phyloP scores from a whole-genome alignment of 2,888 invertebrate species.

The Hydropsyche betteni region DNA sequence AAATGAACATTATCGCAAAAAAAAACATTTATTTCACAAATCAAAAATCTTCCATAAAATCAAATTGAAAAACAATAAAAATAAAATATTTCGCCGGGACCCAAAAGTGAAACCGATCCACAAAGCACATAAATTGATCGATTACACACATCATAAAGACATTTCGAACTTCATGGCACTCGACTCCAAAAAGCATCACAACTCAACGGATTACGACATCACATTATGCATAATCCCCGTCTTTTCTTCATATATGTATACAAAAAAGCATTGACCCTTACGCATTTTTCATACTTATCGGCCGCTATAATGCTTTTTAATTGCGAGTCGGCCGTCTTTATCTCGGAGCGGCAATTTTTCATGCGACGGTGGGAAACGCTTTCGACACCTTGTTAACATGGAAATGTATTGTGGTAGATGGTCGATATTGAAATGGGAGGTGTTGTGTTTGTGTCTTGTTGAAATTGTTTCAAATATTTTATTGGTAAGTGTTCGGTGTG shows the following conservation, averaged over 20 bases:
- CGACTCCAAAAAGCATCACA: conserved; percentile 12
- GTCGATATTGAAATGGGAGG: conserved; percentile 24
- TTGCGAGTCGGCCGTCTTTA: conserved; percentile 39
- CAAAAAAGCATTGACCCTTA: not conserved
- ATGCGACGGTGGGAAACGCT: conserved; percentile 23
- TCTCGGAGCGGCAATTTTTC: not conserved
- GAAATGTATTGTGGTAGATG: conserved; percentile 22
- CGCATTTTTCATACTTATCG: conserved; percentile 46
- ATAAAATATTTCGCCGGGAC: too few relatives aligned
- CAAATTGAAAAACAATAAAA: too few relatives aligned
- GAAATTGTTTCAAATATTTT: too few relatives aligned
- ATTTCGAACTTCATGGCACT: too few relatives aligned
- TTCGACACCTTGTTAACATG: conserved; percentile 37
- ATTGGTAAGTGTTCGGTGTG: too few relatives aligned
- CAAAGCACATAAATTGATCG: too few relatives aligned
- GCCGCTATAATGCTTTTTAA: conserved; percentile 45
- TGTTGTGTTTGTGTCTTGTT: conserved; percentile 5
- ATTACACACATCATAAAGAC: too few relatives aligned
- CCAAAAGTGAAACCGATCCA: too few relatives aligned
- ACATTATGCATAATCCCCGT: conserved; percentile 42
- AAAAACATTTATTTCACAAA: too few relatives aligned
- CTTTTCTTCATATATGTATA: too few relatives aligned
- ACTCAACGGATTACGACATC: conserved; percentile 44
- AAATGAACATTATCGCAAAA: too few relatives aligned
- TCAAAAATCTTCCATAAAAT: too few relatives aligned